Conservation (phyloP, 2,797 vertebrate species). For the Sebastes wilsoni region DNA sequence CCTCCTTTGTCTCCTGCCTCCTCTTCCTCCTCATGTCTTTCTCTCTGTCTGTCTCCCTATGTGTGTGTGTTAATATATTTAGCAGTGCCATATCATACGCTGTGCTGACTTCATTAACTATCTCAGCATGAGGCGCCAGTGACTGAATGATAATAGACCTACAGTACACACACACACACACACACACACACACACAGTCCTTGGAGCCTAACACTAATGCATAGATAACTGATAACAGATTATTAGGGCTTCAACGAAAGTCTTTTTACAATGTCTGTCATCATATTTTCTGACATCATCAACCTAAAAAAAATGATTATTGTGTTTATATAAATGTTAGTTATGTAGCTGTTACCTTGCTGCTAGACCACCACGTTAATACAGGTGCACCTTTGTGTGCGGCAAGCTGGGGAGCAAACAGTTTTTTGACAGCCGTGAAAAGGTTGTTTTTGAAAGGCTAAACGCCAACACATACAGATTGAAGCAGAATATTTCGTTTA, state of each 20-base stretch:
- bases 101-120: slow-evolving; percentile 73
- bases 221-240: slow-evolving; percentile 48
- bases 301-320: accelerated
- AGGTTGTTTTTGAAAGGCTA: too few species aligned
- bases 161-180: slow-evolving; percentile 8
- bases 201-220: slow-evolving; percentile 17
- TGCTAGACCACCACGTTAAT: accelerated
- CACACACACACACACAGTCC: slow-evolving; percentile 11
- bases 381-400: background rate
- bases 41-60: slow-evolving; percentile 4
- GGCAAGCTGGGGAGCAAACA: too few species aligned
- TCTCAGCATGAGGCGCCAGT: slow-evolving; percentile 65
- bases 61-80: slow-evolving; percentile 66
- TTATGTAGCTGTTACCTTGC: background rate
- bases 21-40: background rate
- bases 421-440: too few species aligned
- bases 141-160: slow-evolving; percentile 67
- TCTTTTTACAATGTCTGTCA: background rate
- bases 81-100: slow-evolving; percentile 66
- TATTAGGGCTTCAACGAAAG: background rate
- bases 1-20: background rate
- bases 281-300: background rate
- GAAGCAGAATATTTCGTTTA: background rate
- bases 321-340: background rate
- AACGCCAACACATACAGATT: background rate